phyloP scores from a whole-genome alignment of 2,113 vertebrate species.

The Sapajus apella region DNA sequence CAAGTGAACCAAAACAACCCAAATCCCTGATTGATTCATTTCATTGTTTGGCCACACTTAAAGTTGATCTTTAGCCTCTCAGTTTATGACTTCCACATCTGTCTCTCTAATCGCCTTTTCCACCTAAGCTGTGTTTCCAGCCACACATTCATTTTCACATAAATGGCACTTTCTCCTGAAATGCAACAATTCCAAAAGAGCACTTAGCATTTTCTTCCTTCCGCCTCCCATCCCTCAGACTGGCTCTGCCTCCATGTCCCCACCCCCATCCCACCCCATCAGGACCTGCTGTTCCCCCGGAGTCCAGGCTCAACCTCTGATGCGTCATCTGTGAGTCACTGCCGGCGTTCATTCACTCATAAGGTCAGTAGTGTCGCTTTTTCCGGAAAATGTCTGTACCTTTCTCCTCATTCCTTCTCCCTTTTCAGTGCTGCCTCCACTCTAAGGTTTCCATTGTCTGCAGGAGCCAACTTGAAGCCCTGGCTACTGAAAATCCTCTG shows the following conservation, averaged over 20 bases:
- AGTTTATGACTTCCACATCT: neutral
- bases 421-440: rapidly evolving
- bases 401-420: neutral
- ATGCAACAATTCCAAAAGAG: neutral
- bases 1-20: neutral
- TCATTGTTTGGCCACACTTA: neutral
- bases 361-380: neutral
- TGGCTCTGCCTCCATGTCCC: neutral
- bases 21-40: rapidly evolving
- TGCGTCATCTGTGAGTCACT: neutral
- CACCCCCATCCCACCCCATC: neutral
- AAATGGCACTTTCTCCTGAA: neutral
- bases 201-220: neutral
- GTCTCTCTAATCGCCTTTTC: neutral
- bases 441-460: neutral
- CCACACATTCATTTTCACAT: neutral
- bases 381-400: neutral
- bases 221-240: rapidly evolving
- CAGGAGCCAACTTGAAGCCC: neutral
- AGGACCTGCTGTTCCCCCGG: neutral
- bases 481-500: neutral
- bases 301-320: neutral
- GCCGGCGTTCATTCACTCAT: neutral
- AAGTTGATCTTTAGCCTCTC: neutral
- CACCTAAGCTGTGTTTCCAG: neutral